A percentile compares a stretch with the other conserved stretches of the same genome.
phyloP scores from a whole-genome alignment of 2,888 invertebrate genomes.

The Cheilosia urbana region DNA sequence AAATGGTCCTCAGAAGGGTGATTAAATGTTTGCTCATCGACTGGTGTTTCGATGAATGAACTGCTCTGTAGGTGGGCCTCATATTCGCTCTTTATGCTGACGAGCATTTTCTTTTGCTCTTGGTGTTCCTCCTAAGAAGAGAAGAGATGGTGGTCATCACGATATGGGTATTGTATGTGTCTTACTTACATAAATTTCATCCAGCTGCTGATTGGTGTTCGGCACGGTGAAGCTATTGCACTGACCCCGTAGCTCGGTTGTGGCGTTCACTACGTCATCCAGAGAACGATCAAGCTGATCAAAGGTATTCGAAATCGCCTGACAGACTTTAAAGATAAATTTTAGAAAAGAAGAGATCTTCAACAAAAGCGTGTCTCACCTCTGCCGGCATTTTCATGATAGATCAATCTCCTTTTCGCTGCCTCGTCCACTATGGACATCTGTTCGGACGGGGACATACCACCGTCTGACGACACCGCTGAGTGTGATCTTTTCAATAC shows the following conservation, averaged over 20 bases:
- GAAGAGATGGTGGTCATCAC: not conserved
- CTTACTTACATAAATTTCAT: constrained; percentile 81
- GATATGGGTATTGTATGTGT: not conserved
- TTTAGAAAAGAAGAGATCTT: not conserved
- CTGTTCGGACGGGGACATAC: constrained; percentile 51
- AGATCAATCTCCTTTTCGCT: constrained; percentile 69
- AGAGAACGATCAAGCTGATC: constrained; percentile 81
- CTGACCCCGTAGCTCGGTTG: constrained; percentile 81
- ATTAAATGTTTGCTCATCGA: constrained; percentile 44
- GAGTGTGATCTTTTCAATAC: constrained; percentile 68
- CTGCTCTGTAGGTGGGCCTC: constrained; percentile 80
- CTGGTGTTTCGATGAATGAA: constrained; percentile 54
- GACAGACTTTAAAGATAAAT: constrained; percentile 77
- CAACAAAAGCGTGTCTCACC: constrained; percentile 25
- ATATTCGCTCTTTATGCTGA: constrained; percentile 82
- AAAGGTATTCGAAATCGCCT: constrained; percentile 80
- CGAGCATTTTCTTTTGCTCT: constrained; percentile 82
- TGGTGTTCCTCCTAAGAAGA: constrained; percentile 81
- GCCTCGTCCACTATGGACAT: constrained; percentile 23
- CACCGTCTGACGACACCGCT: constrained; percentile 42
- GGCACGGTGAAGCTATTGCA: constrained; percentile 80
- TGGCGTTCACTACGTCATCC: constrained; percentile 80
- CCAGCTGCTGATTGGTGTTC: constrained; percentile 80
- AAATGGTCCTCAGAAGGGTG: constrained; percentile 55
- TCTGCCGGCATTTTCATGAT: constrained; percentile 59